Conservation (phyloP, 2,113 vertebrate genomes). For the Tursiops truncatus region DNA sequence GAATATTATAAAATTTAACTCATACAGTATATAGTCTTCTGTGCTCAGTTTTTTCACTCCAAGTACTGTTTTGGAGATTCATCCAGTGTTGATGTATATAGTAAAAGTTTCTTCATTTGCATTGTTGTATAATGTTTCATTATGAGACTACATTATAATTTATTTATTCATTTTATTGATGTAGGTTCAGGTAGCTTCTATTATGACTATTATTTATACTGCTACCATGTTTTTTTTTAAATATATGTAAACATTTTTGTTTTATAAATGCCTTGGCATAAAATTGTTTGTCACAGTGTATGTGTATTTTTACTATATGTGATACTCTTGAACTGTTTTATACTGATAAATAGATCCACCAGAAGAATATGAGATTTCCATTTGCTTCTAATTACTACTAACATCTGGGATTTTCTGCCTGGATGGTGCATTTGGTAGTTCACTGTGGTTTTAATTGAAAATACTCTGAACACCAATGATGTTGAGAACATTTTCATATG, state of each 20-base stretch:
- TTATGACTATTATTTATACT: background rate
- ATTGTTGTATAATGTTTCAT: background rate
- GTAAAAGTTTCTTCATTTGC: background rate
- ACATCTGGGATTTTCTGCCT: background rate
- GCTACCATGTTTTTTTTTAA: background rate
- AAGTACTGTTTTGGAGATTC: background rate
- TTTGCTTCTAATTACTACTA: background rate
- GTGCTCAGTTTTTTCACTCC: background rate
- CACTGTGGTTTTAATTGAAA: background rate
- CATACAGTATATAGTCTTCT: background rate
- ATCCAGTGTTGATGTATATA: background rate
- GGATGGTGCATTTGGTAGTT: background rate
- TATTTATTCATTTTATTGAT: background rate
- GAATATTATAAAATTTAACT: background rate
- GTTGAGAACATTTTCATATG: background rate
- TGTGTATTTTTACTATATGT: background rate
- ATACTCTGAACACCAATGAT: background rate
- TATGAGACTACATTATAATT: background rate
- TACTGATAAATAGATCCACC: background rate
- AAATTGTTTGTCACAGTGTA: background rate
- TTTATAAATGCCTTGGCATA: background rate
- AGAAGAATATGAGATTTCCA: background rate
- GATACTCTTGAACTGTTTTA: background rate
- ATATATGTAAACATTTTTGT: background rate
- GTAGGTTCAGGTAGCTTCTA: background rate